Evolutionary conservation across 2,797 vertebrate genomes (phyloP).

Genomic region (Dicrostonyx torquatus): DNA sequence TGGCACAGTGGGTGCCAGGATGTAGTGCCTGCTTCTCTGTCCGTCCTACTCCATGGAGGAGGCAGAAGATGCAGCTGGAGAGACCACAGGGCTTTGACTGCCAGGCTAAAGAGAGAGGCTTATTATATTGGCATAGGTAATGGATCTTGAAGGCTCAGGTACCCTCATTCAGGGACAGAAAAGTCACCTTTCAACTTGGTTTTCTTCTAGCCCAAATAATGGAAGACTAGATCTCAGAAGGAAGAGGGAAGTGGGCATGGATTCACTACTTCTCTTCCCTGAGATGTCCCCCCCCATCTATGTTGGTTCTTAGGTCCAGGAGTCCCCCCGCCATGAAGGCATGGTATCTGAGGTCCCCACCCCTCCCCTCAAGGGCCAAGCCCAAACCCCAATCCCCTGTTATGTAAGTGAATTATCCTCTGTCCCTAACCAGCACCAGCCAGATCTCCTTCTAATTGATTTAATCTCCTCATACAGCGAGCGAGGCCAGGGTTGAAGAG

Average conservation of each 20-base stretch:
- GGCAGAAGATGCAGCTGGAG: background rate
- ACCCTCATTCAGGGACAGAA: background rate
- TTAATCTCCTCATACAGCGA: constrained; percentile 82
- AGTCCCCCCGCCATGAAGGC: constrained; percentile 4
- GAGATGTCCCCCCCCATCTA: background rate
- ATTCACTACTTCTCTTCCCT: background rate
- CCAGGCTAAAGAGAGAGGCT: constrained; percentile 27
- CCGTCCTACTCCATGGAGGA: background rate
- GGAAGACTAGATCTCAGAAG: background rate
- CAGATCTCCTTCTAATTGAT: constrained; percentile 80
- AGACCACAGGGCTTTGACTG: constrained; percentile 10
- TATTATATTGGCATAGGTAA: constrained; percentile 45
- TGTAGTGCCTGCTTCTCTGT: background rate
- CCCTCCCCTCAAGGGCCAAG: constrained; percentile 44
- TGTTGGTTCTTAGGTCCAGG: background rate
- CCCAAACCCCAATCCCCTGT: constrained; percentile 74
- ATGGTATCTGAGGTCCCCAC: background rate
- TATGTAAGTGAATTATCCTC: constrained; percentile 81
- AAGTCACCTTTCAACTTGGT: constrained; percentile 42
- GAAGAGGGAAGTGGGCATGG: background rate
- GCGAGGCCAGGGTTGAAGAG: constrained; percentile 68
- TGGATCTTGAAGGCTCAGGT: background rate
- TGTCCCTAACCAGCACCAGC: constrained; percentile 73
- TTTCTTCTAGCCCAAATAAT: background rate
- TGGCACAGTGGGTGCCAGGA: background rate